Conservation (phyloP, 2,888 invertebrate genomes). For the Rotaria socialis region DNA sequence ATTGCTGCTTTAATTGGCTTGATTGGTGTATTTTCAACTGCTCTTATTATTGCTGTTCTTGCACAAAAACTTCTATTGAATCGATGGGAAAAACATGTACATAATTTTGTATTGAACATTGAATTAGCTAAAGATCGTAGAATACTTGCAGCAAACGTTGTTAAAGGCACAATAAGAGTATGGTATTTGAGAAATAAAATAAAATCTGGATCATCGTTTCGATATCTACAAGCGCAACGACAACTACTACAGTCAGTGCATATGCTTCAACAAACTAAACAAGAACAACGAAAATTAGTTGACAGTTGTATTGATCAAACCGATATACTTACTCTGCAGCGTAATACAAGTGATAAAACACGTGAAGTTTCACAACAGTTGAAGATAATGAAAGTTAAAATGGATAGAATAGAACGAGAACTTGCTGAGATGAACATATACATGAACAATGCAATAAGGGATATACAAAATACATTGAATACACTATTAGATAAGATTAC, state of each 20-base stretch:
- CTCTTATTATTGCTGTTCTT: conserved; percentile 57
- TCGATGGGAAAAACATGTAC: conserved; percentile 57
- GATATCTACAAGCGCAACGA: conserved; percentile 49
- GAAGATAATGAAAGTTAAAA: not conserved
- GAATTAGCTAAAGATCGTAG: conserved; percentile 54
- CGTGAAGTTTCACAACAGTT: too few species aligned
- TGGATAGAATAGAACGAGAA: not conserved
- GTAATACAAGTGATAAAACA: not conserved
- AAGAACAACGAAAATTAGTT: conserved; percentile 53
- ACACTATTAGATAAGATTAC: not conserved
- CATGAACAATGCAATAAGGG: not conserved
- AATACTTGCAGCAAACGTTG: conserved; percentile 41
- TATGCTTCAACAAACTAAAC: conserved; percentile 55
- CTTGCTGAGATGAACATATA: not conserved
- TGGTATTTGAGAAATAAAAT: not conserved
- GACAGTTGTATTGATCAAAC: conserved; percentile 48
- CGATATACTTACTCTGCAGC: not conserved
- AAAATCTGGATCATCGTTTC: not conserved
- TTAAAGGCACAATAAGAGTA: conserved; percentile 41
- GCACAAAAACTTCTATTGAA: conserved; percentile 54
- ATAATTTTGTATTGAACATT: conserved; percentile 57
- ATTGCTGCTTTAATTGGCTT: conserved; percentile 48
- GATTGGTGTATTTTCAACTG: conserved; percentile 57
- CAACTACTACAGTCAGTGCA: conserved; percentile 55
- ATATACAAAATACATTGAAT: not conserved